These are phyloP conservation scores for Anastrepha ludens DNA, from an alignment of 1,140 invertebrate species.

Conservation along the genomic window DNA sequence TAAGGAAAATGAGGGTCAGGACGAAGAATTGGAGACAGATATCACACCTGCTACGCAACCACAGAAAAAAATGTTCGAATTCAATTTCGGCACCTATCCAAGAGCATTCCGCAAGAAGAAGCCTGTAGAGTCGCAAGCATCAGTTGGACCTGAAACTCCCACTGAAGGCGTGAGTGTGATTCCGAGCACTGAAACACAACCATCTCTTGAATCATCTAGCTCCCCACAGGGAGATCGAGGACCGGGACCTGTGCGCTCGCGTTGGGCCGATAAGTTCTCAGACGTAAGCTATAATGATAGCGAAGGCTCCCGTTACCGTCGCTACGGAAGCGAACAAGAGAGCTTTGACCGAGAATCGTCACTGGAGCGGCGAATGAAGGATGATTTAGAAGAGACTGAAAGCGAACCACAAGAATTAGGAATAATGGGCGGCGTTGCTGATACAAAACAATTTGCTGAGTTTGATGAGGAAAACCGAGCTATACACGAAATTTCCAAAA, in stretches of 20 bases:
- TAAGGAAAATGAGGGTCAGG: conserved; percentile 65
- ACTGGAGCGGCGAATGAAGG: conserved; percentile 71
- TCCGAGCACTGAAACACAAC: conserved; percentile 73
- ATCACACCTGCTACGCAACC: conserved; percentile 63
- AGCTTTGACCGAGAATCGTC: conserved; percentile 74
- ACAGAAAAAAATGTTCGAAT: conserved; percentile 78
- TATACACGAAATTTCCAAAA: conserved; percentile 72
- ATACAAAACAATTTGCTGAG: conserved; percentile 72
- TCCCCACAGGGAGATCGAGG: conserved; percentile 74
- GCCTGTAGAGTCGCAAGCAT: conserved; percentile 70
- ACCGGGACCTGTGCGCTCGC: conserved; percentile 72
- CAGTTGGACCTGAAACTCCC: conserved; percentile 65
- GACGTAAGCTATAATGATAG: conserved; percentile 75
- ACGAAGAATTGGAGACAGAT: conserved; percentile 56
- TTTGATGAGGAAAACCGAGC: conserved; percentile 73
- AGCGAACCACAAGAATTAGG: conserved; percentile 66
- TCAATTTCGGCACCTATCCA: conserved; percentile 85
- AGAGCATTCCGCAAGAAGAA: conserved; percentile 81
- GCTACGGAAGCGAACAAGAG: conserved; percentile 71
- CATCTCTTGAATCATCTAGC: conserved; percentile 75
- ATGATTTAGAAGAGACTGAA: conserved; percentile 67
- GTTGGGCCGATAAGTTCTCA: conserved; percentile 76
- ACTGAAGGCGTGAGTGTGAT: conserved; percentile 71
- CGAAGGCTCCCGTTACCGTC: conserved; percentile 68
- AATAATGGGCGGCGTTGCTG: conserved; percentile 65